These are phyloP conservation scores for Phyllotreta striolata DNA, from an alignment of 2,888 invertebrate species.

Conservation along the genomic window DNA sequence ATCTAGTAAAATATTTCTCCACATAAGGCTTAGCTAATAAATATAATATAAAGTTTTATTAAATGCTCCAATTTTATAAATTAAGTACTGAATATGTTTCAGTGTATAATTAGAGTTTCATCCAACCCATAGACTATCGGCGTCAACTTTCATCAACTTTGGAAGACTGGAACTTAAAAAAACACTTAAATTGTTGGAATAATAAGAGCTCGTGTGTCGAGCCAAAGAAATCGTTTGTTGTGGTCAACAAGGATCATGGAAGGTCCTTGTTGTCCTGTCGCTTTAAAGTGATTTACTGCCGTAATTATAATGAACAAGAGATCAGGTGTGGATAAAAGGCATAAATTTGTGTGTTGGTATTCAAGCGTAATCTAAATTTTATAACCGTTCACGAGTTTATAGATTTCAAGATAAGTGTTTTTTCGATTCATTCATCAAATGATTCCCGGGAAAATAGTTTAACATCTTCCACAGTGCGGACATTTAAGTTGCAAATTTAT, in stretches of 20 bases:
- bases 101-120: conserved; percentile 33
- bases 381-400: conserved; percentile 11
- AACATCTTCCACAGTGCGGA: too few species aligned
- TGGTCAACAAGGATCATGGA: conserved; percentile 41
- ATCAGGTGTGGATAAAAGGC: conserved; percentile 28
- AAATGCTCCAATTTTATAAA: too few species aligned
- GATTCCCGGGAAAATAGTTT: too few species aligned
- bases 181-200: conserved; percentile 47
- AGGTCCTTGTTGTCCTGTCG: conserved; percentile 41
- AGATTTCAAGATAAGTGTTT: not conserved
- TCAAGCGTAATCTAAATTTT: conserved; percentile 25
- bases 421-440: too few species aligned
- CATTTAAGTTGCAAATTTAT: too few species aligned
- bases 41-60: too few species aligned
- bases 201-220: conserved; percentile 39
- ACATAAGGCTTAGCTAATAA: too few species aligned
- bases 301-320: conserved; percentile 33
- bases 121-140: conserved; percentile 38
- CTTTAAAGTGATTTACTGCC: conserved; percentile 34
- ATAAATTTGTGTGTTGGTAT: conserved; percentile 23
- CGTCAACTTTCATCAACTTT: conserved; percentile 47
- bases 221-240: conserved; percentile 35
- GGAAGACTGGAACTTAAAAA: conserved; percentile 44
- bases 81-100: not conserved
- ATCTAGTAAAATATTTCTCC: too few species aligned